These are phyloP conservation scores for Ophioderma brevispina DNA, from an alignment of 35 echinoderm and acorn worm genomes.

Conservation along the genomic window DNA sequence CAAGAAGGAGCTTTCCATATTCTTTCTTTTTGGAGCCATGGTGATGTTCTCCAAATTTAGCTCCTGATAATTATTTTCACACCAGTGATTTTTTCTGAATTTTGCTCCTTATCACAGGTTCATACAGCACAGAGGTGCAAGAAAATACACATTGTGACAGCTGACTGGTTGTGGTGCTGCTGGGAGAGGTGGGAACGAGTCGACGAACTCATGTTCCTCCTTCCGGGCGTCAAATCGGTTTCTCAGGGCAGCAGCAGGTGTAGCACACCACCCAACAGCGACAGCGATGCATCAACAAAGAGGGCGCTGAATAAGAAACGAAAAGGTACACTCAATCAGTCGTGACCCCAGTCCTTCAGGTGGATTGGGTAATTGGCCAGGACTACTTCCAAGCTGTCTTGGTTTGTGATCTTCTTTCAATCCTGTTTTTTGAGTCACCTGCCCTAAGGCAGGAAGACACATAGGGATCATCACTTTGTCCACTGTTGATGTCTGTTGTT, in stretches of 20 bases:
- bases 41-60: too few species aligned
- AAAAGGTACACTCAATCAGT: slow-evolving; percentile 30
- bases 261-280: slow-evolving; percentile 66
- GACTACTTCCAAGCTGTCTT: too few species aligned
- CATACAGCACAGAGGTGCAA: slow-evolving; percentile 56
- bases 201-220: slow-evolving; percentile 79
- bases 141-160: slow-evolving; percentile 70
- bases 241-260: slow-evolving; percentile 46
- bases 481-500: too few species aligned
- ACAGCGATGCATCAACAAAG: slow-evolving; percentile 24
- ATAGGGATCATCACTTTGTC: too few species aligned
- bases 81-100: background rate
- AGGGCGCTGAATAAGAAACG: slow-evolving; percentile 25
- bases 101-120: background rate
- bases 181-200: slow-evolving; percentile 90
- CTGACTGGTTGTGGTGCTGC: slow-evolving; percentile 92
- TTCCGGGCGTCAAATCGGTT: background rate
- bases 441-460: too few species aligned
- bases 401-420: too few species aligned
- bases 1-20: too few species aligned
- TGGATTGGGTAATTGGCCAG: too few species aligned
- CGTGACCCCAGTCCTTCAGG: too few species aligned
- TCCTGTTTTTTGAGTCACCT: too few species aligned
- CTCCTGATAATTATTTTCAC: too few species aligned
- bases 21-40: too few species aligned